Base-by-base conservation (phyloP, 2,888 invertebrate genomes). In the Hoplodrina blanda region DNA sequence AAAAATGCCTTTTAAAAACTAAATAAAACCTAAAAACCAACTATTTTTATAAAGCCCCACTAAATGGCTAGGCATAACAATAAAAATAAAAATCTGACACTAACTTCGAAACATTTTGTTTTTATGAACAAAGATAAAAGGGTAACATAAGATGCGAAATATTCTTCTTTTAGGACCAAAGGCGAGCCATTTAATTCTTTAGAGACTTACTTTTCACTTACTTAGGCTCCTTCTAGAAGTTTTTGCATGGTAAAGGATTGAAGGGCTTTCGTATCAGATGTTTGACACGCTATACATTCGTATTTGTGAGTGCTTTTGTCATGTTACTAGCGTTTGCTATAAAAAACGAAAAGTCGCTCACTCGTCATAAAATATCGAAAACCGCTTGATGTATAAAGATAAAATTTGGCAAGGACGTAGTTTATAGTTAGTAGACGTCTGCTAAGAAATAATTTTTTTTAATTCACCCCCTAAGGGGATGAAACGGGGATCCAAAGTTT, bases 141-240 rank as follows among this genome's bases (percentile, higher is more conserved):
- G 50, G 37, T 37, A 25, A 33, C 19, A 41, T 55, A 11, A 56
- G 50, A 25, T n/a, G 49, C 79, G 49, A 37, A 53, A 52, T 56
- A 53, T 49, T 63, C n/a, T 60, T 53, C 41, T 50, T 66, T 62
- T 44, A 46, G 19, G 1, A 55, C 11, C n/a, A 67, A 73, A 60
- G 10, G 41, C 67, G 1, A 66, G 73, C 62, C 20, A 62, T 64
- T 59, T 59, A 17, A 54, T 52, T 49, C 69, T 56, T 60, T 25
- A 11, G 59, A 62, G 69, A 80, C 65, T 49, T 50, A 75, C 50
- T 80, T 63, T 62, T 80, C 62, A 75, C 64, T 75, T 61, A 78
- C 60, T 61, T 50, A 67, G 11, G 25, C 6, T 8, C 8, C 62
- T 37, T 11, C 50, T 49, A 54, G 53, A 46, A 57, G 49, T 77